Evolutionary conservation across 1,140 invertebrate genomes (phyloP).

Genomic region (Bombus waltoni): DNA sequence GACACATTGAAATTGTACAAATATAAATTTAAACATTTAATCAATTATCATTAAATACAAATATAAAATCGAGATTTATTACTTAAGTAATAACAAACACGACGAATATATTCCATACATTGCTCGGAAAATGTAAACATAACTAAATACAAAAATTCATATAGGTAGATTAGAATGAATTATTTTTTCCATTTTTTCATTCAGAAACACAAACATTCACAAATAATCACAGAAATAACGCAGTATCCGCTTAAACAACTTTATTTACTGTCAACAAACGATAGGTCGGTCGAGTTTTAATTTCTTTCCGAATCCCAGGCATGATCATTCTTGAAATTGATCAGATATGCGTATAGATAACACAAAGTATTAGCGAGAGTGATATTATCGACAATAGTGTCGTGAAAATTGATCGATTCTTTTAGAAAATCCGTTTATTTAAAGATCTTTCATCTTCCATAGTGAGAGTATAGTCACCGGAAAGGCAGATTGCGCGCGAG

Average conservation of each 20-base stretch:
- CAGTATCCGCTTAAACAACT: slow-evolving; percentile 1
- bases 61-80: neutral
- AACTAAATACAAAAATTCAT: neutral
- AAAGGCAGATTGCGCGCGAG: slow-evolving; percentile 40
- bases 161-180: neutral
- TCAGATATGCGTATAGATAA: neutral
- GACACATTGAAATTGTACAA: neutral
- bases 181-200: neutral
- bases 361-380: neutral
- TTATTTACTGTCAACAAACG: slow-evolving; percentile 52
- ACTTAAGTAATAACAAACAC: neutral
- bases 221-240: neutral
- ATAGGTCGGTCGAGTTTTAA: slow-evolving; percentile 14
- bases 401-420: neutral
- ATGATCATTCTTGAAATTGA: slow-evolving; percentile 9
- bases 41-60: neutral
- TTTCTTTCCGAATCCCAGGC: slow-evolving; percentile 29
- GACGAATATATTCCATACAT: neutral
- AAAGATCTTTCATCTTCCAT: slow-evolving; percentile 12
- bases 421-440: neutral
- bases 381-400: neutral
- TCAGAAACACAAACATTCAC: neutral
- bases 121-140: neutral
- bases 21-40: neutral
- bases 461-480: neutral